phyloP scores from a whole-genome alignment of 2,888 invertebrate genomes.

The Brachycybe producta region DNA sequence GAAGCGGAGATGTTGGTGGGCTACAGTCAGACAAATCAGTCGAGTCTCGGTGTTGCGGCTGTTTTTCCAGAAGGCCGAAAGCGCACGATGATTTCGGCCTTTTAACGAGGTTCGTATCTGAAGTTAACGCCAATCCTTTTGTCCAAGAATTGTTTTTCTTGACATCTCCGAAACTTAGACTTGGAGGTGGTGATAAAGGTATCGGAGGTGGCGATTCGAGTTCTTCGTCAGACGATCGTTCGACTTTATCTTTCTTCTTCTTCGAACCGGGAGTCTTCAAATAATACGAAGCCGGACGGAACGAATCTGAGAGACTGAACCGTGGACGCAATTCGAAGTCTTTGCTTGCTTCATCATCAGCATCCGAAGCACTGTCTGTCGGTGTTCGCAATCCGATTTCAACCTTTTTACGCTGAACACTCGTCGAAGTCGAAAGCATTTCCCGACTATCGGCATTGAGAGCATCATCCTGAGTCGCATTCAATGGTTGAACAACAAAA shows the following conservation, averaged over 20 bases:
- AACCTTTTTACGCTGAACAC: not conserved
- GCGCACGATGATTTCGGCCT: not conserved
- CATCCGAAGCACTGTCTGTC: slow-evolving; percentile 45
- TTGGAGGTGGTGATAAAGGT: slow-evolving; percentile 57
- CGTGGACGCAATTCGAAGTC: slow-evolving; percentile 51
- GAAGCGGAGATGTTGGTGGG: slow-evolving; percentile 14
- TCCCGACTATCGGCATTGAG: not conserved
- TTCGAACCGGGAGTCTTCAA: slow-evolving; percentile 31
- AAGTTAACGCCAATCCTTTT: not conserved
- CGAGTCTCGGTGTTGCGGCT: not conserved
- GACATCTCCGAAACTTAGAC: not conserved
- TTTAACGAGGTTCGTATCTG: not conserved
- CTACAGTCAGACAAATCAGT: slow-evolving; percentile 1
- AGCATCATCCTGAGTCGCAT: not conserved
- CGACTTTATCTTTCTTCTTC: slow-evolving; percentile 34
- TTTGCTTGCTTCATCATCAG: slow-evolving; percentile 68
- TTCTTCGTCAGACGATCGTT: slow-evolving; percentile 67
- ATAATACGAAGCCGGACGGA: slow-evolving; percentile 77
- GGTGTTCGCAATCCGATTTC: not conserved
- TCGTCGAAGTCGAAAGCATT: not conserved
- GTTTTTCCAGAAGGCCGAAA: not conserved
- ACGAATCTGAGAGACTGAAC: slow-evolving; percentile 75
- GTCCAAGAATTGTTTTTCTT: slow-evolving; percentile 1
- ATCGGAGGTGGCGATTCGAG: slow-evolving; percentile 64
- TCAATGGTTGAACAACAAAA: not conserved